Base-by-base conservation (phyloP, 2,888 invertebrate species). In the Cetonia aurata region DNA sequence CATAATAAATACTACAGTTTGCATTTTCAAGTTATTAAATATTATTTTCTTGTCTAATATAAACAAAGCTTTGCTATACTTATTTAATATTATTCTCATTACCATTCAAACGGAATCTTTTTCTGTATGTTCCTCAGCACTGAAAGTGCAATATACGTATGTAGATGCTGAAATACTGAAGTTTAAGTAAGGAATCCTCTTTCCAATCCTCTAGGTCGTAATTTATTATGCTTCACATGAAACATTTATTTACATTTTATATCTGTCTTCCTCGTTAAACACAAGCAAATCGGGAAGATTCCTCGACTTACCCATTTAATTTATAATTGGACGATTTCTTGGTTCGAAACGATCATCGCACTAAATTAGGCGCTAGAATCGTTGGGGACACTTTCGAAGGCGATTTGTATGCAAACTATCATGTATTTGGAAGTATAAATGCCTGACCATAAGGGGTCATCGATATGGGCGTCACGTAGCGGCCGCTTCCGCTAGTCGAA, bases 401-500 rank as follows among this genome's bases (percentile, higher is more conserved):
- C 42, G 50, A 82, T 83, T 83, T 81, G 82, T 83, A 83, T 83
- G 80, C 83, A 79, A 79, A 77, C 76, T 70, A 73, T 72, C 71
- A 71, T 71, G 73, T 74, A 75, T 56, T 77, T 75, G 78, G 75
- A 77, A 78, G 73, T 67, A 73, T 75, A 80, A 81, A 80, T 82
- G 77, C 79, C 78, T 80, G 78, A 70, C 81, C 81, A 82, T 83
- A 82, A 82, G 80, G 77, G 75, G 81, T 59, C 66, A 67, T 69
- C 41, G 69, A 52, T 31, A 69, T 82, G 81, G 78, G 77, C 75
- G 79, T 82, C 84, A 84, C 84, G 84, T 83, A 76, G 67, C 48
- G 73, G 73, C 76, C 77, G 82, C 82, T 84, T 84, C 84, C 84
- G 82, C 80, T 79, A 79, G 75, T 73, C 75, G 78, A 81, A 81